These are phyloP conservation scores for Exocentrus adspersus DNA, from an alignment of 2,888 invertebrate genomes.

Conservation along the genomic window DNA sequence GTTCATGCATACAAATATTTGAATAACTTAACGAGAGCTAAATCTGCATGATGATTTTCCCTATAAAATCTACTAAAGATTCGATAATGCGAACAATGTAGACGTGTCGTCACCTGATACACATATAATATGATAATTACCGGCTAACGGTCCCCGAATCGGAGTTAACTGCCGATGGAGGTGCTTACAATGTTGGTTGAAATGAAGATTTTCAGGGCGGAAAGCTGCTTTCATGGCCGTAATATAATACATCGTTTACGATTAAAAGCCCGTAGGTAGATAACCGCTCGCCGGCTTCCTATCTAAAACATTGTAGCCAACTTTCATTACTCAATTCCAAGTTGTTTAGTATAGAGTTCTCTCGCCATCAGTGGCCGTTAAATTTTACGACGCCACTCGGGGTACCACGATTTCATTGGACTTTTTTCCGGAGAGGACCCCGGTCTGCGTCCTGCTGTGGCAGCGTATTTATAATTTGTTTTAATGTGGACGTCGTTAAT, in stretches of 20 bases:
- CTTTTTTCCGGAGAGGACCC: background rate
- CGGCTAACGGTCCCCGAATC: conserved; percentile 14
- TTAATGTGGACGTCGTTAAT: background rate
- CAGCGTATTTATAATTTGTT: background rate
- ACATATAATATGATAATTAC: conserved; percentile 22
- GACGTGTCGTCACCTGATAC: conserved; percentile 11
- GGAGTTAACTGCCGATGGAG: conserved; percentile 12
- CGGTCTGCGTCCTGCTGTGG: background rate
- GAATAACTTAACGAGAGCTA: conserved; percentile 16
- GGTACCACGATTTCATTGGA: conserved; percentile 18
- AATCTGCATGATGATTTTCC: no score
- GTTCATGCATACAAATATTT: conserved; percentile 24
- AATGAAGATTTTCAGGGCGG: conserved; percentile 29
- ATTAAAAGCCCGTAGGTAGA: conserved; percentile 29
- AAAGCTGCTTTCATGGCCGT: conserved; percentile 22
- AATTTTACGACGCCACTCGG: conserved; percentile 23
- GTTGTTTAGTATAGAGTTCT: conserved; percentile 27
- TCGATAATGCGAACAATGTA: no score
- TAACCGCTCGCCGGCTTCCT: conserved; percentile 23
- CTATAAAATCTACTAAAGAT: background rate
- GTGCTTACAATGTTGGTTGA: conserved; percentile 21
- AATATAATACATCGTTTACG: conserved; percentile 25
- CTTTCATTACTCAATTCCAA: conserved; percentile 30
- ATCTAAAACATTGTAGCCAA: conserved; percentile 28
- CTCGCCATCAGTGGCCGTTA: conserved; percentile 30